phyloP scores from a whole-genome alignment of 1,140 invertebrate genomes.

The Whitmania pigra region DNA sequence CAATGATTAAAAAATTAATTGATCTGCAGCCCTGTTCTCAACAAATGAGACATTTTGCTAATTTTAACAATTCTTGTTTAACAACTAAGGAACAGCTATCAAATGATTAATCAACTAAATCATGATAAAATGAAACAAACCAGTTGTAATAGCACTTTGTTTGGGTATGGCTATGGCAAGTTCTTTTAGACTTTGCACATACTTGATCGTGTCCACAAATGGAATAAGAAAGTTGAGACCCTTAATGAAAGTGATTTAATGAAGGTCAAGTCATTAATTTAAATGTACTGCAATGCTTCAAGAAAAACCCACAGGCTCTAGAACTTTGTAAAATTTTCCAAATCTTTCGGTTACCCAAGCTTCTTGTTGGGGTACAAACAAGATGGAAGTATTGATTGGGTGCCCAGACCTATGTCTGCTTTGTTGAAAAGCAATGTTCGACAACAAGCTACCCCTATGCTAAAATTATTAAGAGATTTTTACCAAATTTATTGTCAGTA shows the following conservation, averaged over 20 bases:
- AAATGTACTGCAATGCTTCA: neutral
- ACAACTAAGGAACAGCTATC: no score
- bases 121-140: constrained; percentile 36
- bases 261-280: no score
- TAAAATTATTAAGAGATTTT: no score
- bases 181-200: constrained; percentile 98
- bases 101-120: no score
- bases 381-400: constrained; percentile 78
- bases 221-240: constrained; percentile 88
- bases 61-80: no score
- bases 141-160: constrained; percentile 89
- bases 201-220: constrained; percentile 81
- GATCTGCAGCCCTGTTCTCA: no score
- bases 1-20: no score
- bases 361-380: constrained; percentile 98
- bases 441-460: no score
- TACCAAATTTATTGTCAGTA: no score
- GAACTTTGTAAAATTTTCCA: constrained; percentile 84
- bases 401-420: constrained; percentile 16
- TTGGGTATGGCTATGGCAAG: constrained; percentile 97
- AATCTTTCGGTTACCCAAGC: constrained; percentile 97
- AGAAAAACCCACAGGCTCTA: constrained; percentile 57
- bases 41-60: no score
- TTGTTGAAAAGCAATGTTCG: constrained; percentile 1
- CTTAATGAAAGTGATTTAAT: no score